Percentiles rank a stretch among this genome's conserved stretches.
Evolutionary conservation across 2,113 vertebrate species (phyloP).

Genomic region (Onychorhynchus coronatus): DNA sequence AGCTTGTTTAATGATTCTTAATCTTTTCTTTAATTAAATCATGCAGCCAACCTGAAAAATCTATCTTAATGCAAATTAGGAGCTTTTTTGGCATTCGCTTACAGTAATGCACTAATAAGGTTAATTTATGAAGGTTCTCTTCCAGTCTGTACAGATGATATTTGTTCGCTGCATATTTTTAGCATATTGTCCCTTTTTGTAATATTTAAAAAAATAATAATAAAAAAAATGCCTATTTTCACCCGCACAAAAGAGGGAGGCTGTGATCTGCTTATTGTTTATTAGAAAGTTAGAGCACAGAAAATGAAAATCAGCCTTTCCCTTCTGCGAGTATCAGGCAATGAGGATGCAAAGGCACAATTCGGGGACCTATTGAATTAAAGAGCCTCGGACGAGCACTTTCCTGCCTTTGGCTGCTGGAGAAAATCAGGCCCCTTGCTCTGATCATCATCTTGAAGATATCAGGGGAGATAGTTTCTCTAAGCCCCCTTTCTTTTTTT

Average conservation of each 20-base stretch:
- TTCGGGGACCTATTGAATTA: constrained; percentile 40
- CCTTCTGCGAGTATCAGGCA: background rate
- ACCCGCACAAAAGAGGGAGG: constrained; percentile 71
- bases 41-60: constrained; percentile 99
- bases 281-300: constrained; percentile 63
- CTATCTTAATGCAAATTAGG: constrained; percentile 99
- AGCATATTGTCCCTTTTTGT: constrained; percentile 89
- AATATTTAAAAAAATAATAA: constrained; percentile 71
- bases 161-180: constrained; percentile 90
- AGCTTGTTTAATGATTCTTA: constrained; percentile 99
- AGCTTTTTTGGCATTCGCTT: constrained; percentile 99
- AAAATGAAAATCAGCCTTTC: constrained; percentile 59
- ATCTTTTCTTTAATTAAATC: constrained; percentile 99
- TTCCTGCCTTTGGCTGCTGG: constrained; percentile 6
- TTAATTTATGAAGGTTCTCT: constrained; percentile 99
- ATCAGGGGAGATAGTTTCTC: background rate
- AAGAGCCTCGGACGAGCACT: background rate
- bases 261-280: constrained; percentile 65
- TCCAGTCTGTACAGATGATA: constrained; percentile 99
- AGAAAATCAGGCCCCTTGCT: background rate
- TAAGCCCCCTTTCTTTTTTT: background rate
- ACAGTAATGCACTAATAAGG: constrained; percentile 99
- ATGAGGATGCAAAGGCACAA: constrained; percentile 48
- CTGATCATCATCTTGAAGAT: background rate
- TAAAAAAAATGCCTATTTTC: constrained; percentile 76